Base-by-base conservation (phyloP, 2,888 invertebrate genomes). In the Oscheius sp. region DNA sequence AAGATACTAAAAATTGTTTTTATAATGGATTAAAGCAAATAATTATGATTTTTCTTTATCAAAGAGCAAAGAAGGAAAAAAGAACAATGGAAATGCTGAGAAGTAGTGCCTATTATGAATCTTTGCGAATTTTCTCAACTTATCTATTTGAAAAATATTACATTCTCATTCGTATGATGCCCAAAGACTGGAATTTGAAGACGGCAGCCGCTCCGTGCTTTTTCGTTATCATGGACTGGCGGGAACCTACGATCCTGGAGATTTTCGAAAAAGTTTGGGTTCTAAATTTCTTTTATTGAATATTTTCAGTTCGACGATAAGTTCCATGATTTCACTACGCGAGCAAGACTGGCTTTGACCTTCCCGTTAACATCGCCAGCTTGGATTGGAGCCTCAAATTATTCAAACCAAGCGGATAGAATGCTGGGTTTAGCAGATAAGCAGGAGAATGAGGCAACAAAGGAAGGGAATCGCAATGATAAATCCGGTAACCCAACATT, bases 201-300 rank as follows among this genome's bases (percentile, higher is more conserved):
- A 45, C 69, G 0, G 16, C 58, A 2, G 49, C 64, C 13, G 25
- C 29, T 2, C 72, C 72, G 12, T 72, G 70, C 43, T 74, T 82
- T 63, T 82, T 82, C 63, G 78, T 82, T 12, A 43, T 82, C 12
- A 64, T 82, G 27, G 82, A 82, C 12, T 82, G 82, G 82, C 64
- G 75, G 18, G 46, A 45, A 0, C 74, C 76, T 16, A 45, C 72
- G 29, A 79, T 81, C 27, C 6, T 72, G 29, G 81, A 71, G 16
- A 59, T 76, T 63, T 79, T 64, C 23, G 71, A 74, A 0, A 41
- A 63, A 23, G 73, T 70, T n/a, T n/a, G n/a, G n/a, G n/a, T n/a
- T n/a, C n/a, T n/a, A n/a, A n/a, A n/a, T n/a, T n/a, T n/a, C n/a
- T n/a, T n/a, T n/a, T n/a, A n/a, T n/a, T n/a, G n/a, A n/a, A n/a